Evolutionary conservation across 2,113 vertebrate genomes (phyloP), one percentile per base, ranked within the genome.

Genomic region (Egretta garzetta): DNA sequence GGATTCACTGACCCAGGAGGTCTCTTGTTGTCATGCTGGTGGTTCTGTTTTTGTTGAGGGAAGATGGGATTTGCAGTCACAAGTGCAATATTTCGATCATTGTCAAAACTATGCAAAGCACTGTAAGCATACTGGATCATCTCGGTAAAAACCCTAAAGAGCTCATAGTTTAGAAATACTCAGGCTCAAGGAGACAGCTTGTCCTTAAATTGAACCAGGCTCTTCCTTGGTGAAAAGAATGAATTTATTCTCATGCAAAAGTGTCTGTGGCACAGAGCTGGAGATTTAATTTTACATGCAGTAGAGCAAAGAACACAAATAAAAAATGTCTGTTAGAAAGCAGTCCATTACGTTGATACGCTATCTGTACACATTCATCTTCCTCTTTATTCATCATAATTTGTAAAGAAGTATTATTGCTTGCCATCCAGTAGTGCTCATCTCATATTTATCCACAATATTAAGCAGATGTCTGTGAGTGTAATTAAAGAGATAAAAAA

Each of bases 401-500:
- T 97, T 97, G 86, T 95, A 96, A 96, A 96, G 84, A 93, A 96
- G 91, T 93, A 97, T 96, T 97, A 95, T 95, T 94, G 75, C 92
- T 95, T 97, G 90, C 86, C 83, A 97, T 80, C 80, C 81, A 94
- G 73, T 93, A 87, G 60, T 64, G 59, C 86, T 97, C 50, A 83
- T 95, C 80, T 94, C 90, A 55, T 96, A 91, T 97, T 97, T 97
- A 97, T 89, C 53, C 33, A 50, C 82, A 90, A 47, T 88, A 95
- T 88, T 88, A 95, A 97, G 93, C 95, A 93, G 97, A 97, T 96
- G 94, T 96, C 94, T 96, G 83, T 77, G 91, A 93, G 43, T 95
- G 87, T 98, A 98, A 98, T 98, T 98, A 98, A 97, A 93, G 63
- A 92, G 80, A 97, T 75, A 47, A 84, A 80, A 92, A 79, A 90